Evolutionary conservation across 2,888 invertebrate genomes (phyloP), one percentile per base, ranked within the genome.

Genomic region (Ceraclea dissimilis): DNA sequence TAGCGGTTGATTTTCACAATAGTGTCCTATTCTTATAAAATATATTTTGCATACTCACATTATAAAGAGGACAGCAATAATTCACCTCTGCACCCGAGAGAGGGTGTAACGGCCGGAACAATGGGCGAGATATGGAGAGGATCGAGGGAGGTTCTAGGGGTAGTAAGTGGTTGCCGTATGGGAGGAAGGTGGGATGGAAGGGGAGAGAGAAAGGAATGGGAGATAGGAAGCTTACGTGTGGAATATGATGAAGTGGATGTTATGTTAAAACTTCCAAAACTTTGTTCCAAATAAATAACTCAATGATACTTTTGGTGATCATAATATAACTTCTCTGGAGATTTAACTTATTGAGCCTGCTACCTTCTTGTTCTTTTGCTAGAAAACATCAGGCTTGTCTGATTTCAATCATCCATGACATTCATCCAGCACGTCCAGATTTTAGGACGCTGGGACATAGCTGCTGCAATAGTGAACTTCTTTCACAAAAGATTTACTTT

Each of bases 151-250:
- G 46, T 10, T 17, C 5, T 13, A 39, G 46, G 46, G 46, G 18
- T 17, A 39, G 19, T n/a, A 46, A 43, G 22, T 26, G 52, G 26
- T 11, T n/a, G n/a, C n/a, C n/a, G n/a, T n/a, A n/a, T n/a, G n/a
- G n/a, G n/a, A n/a, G 43, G 34, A 16, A 33, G 33, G 18, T 33
- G 26, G 18, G 31, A 44, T 44, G n/a, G 34, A 18, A 49, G 21
- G 44, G 21, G 34, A 21, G 47, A 20, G 49, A 18, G 47, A 33
- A 21, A 47, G 22, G 53, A 50, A 52, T 55, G 49, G 49, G 54
- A 50, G 59, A 56, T 59, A 54, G 54, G 52, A 39, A 51, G 52
- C 51, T 54, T 57, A 59, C 59, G 54, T 59, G 59, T 59, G 56
- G 49, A 53, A 57, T 43, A 53, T 20, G 44, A 51, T 43, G 51